Evolutionary conservation across 2,888 invertebrate species (phyloP).

Genomic region (Drosophila tanythrix): DNA sequence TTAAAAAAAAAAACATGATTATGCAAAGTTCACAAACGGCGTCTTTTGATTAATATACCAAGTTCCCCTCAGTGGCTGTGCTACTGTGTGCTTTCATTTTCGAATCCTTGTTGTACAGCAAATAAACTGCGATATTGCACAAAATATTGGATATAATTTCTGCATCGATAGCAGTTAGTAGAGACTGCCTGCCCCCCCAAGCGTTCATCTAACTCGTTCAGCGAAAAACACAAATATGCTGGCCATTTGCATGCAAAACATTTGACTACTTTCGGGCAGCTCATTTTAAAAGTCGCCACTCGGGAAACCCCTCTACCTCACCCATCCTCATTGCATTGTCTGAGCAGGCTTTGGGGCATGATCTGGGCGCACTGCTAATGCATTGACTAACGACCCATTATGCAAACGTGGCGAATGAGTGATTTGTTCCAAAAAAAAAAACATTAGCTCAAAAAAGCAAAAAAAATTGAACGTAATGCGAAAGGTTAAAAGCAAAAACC

Average conservation of each 20-base stretch:
- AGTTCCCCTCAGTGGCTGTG: neutral
- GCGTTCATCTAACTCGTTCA: neutral
- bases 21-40: neutral
- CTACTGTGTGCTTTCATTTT: neutral
- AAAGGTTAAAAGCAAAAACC: conserved; percentile 45
- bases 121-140: neutral
- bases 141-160: conserved; percentile 19
- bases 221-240: conserved; percentile 32
- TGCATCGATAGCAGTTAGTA: neutral
- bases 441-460: conserved; percentile 13
- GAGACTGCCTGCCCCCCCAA: neutral
- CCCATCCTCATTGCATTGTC: conserved; percentile 4
- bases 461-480: neutral
- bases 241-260: conserved; percentile 49
- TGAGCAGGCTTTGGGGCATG: conserved; percentile 6
- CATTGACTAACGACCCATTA: conserved; percentile 76
- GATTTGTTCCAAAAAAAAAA: conserved; percentile 37
- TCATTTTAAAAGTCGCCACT: neutral
- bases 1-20: neutral
- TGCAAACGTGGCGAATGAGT: conserved; percentile 54
- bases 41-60: neutral
- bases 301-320: neutral
- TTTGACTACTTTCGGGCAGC: conserved; percentile 38
- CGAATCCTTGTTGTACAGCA: neutral
- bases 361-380: conserved; percentile 59